Percentiles rank a stretch among this genome's conserved stretches.
Conservation (phyloP, 2,888 invertebrate species). For the Rosalia funebris region DNA sequence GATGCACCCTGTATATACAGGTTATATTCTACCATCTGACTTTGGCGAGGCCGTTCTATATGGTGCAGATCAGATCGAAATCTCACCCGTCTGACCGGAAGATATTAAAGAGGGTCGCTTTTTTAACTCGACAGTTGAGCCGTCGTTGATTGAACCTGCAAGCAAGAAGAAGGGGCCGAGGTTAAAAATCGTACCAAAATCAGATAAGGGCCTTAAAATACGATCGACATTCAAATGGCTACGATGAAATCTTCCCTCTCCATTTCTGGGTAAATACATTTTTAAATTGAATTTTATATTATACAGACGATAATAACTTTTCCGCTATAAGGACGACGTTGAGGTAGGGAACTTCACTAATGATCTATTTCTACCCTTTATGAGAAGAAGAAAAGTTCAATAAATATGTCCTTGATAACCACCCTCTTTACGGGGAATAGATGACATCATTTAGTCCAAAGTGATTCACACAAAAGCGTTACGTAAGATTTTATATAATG, state of each 20-base stretch:
- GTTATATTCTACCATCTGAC: too few species aligned
- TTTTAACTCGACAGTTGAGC: conserved; percentile 31
- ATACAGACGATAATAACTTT: background rate
- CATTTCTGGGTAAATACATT: background rate
- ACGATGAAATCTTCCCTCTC: conserved; percentile 17
- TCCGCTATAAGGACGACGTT: background rate
- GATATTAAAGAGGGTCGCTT: conserved; percentile 45
- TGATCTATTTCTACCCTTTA: conserved; percentile 1
- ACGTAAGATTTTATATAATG: too few species aligned
- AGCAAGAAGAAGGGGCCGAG: conserved; percentile 30
- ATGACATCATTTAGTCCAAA: too few species aligned
- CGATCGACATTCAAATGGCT: conserved; percentile 31
- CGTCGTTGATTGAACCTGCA: conserved; percentile 33
- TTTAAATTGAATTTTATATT: background rate
- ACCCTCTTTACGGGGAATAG: conserved; percentile 1
- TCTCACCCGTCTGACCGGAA: conserved; percentile 39
- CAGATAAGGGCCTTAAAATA: conserved; percentile 30
- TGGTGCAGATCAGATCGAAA: conserved; percentile 6
- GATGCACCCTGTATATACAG: too few species aligned
- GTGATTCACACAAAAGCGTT: too few species aligned
- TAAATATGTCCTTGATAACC: conserved; percentile 17
- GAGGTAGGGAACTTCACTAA: conserved; percentile 10
- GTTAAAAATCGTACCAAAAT: conserved; percentile 38
- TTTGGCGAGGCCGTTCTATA: too few species aligned
- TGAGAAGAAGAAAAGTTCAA: conserved; percentile 1